Evolutionary conservation across 2,888 invertebrate genomes (phyloP), one percentile per base, ranked within the genome.

Genomic region (Macrophya alboannulata): DNA sequence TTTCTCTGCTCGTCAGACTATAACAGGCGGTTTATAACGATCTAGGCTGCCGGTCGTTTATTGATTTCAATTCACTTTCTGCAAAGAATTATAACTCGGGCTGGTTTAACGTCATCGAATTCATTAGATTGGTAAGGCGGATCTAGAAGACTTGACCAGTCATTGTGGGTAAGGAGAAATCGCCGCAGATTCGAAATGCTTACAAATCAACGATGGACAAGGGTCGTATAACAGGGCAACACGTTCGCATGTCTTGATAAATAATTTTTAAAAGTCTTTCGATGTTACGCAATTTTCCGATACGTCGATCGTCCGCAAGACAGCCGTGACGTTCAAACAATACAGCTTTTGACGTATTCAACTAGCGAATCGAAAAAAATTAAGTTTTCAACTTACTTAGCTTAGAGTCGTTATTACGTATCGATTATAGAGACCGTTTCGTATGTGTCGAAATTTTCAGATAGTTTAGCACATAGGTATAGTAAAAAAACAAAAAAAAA

Each of bases 91-190:
- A n/a, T n/a, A 55, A 25, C n/a, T 59, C 12, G 12, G 4, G 40
- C 12, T 62, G 40, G 21, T 62, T 37, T 21, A 81, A 62, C 59
- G 62, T 40, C 31, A 25, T 62, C 40, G 81, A 62, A 81, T 59
- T 62, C 40, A 21, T 81, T 62, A 43, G 79, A 81, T 62, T 62
- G 43, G 79, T 81, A n/a, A 81, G 12, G 40, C 79, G 59, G 79
- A 81, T 59, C 40, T 43, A 25, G 40, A 62, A 31, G 81, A 62
- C n/a, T 25, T 25, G 81, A 21, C 62, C 17, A 81, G 81, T 81
- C 81, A 81, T 81, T 62, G 81, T 21, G 59, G 40, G 48, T 43
- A 21, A 62, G 62, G 62, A 81, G 81, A 81, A 81, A 81, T 81
- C 81, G 62, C 21, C 62, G 4, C 62, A 17, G 81, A 81, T 62